A percentile compares a stretch with the other conserved stretches of the same genome.
Conservation (phyloP, 2,797 vertebrate genomes). For the Arnoldichthys spilopterus region DNA sequence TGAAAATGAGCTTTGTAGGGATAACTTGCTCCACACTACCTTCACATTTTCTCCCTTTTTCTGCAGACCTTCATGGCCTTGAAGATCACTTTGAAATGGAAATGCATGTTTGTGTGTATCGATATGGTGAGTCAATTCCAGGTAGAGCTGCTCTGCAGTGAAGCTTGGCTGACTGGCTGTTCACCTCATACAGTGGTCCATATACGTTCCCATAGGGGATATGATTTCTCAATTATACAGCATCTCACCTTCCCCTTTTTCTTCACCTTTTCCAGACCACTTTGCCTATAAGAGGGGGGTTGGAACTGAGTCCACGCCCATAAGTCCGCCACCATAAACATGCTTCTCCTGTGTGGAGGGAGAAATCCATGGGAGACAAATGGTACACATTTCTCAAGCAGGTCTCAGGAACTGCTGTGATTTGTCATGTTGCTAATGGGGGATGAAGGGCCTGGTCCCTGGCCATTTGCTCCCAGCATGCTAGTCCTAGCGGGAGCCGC, state of each 20-base stretch:
- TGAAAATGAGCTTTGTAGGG: constrained; percentile 65
- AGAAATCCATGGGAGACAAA: constrained; percentile 58
- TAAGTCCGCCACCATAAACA: constrained; percentile 45
- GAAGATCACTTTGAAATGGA: constrained; percentile 67
- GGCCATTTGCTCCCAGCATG: constrained; percentile 45
- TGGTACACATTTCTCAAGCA: constrained; percentile 58
- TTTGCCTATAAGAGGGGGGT: constrained; percentile 27
- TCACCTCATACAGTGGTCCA: not conserved
- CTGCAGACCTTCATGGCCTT: constrained; percentile 38
- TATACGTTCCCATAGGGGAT: not conserved
- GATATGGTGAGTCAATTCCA: constrained; percentile 49
- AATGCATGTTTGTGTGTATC: constrained; percentile 67
- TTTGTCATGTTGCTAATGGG: constrained; percentile 60
- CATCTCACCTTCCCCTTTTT: not conserved
- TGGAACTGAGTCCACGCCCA: not conserved
- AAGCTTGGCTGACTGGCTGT: constrained; percentile 5
- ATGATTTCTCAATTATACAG: constrained; percentile 7
- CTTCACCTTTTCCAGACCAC: too few relatives aligned
- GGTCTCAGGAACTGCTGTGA: constrained; percentile 54
- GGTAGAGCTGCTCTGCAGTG: constrained; percentile 60
- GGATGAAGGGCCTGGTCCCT: constrained; percentile 36
- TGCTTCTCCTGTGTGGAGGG: constrained; percentile 34
- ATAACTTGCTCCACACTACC: constrained; percentile 61
- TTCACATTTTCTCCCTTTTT: constrained; percentile 55
- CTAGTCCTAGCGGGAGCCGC: constrained; percentile 34